Conservation (phyloP, 2,888 invertebrate species). For the Eilema depressum region DNA sequence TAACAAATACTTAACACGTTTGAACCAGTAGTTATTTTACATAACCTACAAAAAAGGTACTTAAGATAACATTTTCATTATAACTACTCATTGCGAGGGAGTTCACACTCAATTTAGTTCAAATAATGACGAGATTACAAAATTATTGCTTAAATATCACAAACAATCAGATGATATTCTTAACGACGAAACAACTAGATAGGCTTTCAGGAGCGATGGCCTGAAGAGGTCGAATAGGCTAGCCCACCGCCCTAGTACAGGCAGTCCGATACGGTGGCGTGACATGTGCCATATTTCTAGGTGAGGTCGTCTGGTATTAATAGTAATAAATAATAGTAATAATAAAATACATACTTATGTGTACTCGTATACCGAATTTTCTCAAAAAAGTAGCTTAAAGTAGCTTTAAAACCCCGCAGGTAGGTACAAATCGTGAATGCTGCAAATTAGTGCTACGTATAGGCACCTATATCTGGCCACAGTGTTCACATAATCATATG, state of each 20-base stretch:
- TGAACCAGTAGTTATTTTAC: slow-evolving; percentile 26
- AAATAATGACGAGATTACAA: slow-evolving; percentile 12
- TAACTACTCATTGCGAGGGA: slow-evolving; percentile 14
- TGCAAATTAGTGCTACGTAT: too few relatives aligned
- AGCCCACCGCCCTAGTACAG: neutral
- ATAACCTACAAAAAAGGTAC: slow-evolving; percentile 24
- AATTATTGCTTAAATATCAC: neutral
- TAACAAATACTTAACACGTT: slow-evolving; percentile 33
- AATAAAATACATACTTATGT: too few relatives aligned
- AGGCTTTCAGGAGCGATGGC: neutral
- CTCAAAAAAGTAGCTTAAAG: neutral
- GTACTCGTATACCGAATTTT: too few relatives aligned
- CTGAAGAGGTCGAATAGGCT: neutral
- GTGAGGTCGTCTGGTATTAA: neutral
- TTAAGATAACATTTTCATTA: slow-evolving; percentile 23
- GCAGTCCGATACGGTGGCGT: neutral
- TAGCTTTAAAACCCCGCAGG: neutral
- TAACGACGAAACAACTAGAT: neutral
- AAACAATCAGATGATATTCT: neutral
- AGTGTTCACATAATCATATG: too few relatives aligned
- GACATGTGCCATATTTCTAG: neutral
- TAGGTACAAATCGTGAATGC: too few relatives aligned
- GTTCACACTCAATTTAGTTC: slow-evolving; percentile 20
- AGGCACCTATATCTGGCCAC: too few relatives aligned
- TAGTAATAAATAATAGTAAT: neutral